Base-by-base conservation (phyloP, 2,888 invertebrate genomes). In the Athalia circularis region DNA sequence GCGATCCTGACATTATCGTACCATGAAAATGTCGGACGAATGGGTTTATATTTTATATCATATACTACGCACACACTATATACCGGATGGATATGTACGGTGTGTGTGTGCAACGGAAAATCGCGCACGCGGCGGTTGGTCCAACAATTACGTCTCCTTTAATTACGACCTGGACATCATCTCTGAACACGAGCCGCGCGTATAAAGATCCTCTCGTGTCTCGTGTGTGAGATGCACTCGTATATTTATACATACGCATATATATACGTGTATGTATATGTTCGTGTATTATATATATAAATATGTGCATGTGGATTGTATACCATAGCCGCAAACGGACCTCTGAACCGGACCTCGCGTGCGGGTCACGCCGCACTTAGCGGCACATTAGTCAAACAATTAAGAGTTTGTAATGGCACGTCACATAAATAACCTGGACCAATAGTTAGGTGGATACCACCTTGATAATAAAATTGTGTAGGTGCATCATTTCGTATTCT, bases 311-410 rank as follows among this genome's bases (percentile, higher is more conserved):
- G 29, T 29, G 2, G 29, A 29, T 29, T 29, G 13, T 57, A 72
- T 57, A 59, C 72, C 72, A 59, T 59, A 43, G 5, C n/a, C 13
- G 48, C 70, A 61, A 74, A 54, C 62, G 57, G 76, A 79, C 70
- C 79, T 72, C 75, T 76, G 79, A 79, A 79, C 79, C 79, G 79
- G 79, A 79, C 79, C 76, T 79, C 64, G 72, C 62, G 75, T 75
- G 70, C 68, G 43, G 67, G 78, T 78, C 79, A 77, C 79, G 79
- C 84, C 81, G 79, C 85, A 83, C 84, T 84, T 85, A 83, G 84
- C 83, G 80, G 83, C 80, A 83, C 87, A 88, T 89, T 89, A 89
- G 88, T 88, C 87, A 89, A 89, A 89, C 89, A 89, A 89, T 89
- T 89, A 89, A 88, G 88, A 85, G 85, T 86, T 85, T 83, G 86